These are phyloP conservation scores for Saccopteryx leptura DNA, from an alignment of 2,113 vertebrate genomes.

Conservation along the genomic window DNA sequence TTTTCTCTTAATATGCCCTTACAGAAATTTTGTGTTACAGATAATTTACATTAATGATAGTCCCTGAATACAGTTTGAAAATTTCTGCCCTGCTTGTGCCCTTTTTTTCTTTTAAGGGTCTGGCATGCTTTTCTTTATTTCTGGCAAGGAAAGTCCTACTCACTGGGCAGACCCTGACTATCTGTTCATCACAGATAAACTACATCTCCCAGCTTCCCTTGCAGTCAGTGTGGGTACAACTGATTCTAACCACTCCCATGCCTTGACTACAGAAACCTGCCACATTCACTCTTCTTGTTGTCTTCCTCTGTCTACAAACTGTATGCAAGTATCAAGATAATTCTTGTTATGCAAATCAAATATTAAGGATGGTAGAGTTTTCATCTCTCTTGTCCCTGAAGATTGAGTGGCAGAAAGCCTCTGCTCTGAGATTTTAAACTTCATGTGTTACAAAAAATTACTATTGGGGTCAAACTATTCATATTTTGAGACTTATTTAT, in stretches of 20 bases:
- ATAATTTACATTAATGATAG: not conserved
- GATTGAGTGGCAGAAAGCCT: not conserved
- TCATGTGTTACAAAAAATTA: not conserved
- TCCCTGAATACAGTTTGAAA: not conserved
- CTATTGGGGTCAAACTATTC: not conserved
- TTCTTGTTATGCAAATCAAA: not conserved
- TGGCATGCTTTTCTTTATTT: not conserved
- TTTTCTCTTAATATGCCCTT: not conserved
- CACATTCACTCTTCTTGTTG: not conserved
- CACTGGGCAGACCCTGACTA: not conserved
- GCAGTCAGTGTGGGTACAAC: not conserved
- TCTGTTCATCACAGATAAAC: not conserved
- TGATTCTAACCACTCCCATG: not conserved
- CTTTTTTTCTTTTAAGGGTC: not conserved
- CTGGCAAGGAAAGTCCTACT: not conserved
- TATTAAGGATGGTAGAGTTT: not conserved
- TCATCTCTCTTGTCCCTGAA: not conserved
- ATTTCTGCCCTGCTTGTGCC: not conserved
- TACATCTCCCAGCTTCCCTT: not conserved
- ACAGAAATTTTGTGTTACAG: not conserved
- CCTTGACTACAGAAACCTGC: not conserved
- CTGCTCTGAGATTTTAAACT: not conserved
- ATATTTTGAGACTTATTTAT: not conserved
- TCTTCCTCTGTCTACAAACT: not conserved
- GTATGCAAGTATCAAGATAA: not conserved